These are phyloP conservation scores for Tympanuchus pallidicinctus DNA, from an alignment of 2,113 vertebrate species.

Conservation along the genomic window DNA sequence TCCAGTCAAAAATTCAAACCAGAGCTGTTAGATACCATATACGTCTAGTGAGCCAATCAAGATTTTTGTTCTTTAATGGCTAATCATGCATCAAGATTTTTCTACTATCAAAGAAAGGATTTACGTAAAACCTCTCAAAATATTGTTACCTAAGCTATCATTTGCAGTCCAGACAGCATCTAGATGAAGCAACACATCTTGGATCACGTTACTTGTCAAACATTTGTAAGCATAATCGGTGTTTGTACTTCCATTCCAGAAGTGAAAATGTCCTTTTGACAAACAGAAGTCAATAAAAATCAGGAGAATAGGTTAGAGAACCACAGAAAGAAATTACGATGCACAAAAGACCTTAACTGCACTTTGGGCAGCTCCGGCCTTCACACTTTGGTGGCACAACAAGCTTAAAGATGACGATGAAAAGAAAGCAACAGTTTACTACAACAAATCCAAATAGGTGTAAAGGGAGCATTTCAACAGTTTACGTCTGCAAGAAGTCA, in stretches of 20 bases:
- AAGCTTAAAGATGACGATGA: background rate
- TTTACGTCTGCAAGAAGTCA: background rate
- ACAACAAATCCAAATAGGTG: fast-evolving
- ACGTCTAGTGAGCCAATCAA: background rate
- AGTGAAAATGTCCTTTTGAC: background rate
- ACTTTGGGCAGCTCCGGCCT: background rate
- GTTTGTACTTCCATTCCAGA: background rate
- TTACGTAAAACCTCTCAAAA: background rate
- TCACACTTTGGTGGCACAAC: background rate
- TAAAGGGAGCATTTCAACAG: background rate
- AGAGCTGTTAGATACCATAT: background rate
- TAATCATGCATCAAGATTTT: background rate
- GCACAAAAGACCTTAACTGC: fast-evolving
- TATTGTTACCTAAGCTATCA: background rate
- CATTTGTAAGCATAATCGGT: background rate
- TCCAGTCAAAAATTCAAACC: background rate
- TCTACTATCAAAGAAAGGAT: background rate
- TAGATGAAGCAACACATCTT: background rate
- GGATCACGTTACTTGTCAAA: background rate
- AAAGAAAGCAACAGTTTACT: background rate
- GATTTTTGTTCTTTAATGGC: background rate
- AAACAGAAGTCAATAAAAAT: background rate
- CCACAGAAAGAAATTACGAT: background rate
- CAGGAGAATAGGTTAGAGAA: background rate
- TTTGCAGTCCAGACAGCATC: background rate